Conservation (phyloP, 2,888 invertebrate species). For the Argyresthia goedartella region DNA sequence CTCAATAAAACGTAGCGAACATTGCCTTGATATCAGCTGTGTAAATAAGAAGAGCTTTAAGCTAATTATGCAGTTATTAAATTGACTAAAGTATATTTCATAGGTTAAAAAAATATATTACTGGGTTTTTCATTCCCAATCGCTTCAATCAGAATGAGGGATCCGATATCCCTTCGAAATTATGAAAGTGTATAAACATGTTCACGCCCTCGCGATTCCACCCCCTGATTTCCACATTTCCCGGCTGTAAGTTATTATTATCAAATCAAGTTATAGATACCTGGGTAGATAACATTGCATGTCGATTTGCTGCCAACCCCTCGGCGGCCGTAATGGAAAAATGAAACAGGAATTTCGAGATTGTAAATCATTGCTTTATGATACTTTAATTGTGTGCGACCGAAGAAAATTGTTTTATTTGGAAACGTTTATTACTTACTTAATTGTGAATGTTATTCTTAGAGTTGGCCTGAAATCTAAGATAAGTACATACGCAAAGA, state of each 20-base stretch:
- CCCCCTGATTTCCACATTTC: slow-evolving; percentile 56
- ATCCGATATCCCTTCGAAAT: slow-evolving; percentile 52
- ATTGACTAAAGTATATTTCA: not conserved
- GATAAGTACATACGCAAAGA: no score
- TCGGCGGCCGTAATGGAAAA: slow-evolving; percentile 43
- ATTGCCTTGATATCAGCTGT: no score
- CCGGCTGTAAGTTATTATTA: slow-evolving; percentile 62
- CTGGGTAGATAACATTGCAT: slow-evolving; percentile 53
- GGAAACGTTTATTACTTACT: not conserved
- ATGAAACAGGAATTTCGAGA: slow-evolving; percentile 42
- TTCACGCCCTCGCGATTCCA: slow-evolving; percentile 49
- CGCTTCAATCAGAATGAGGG: no score
- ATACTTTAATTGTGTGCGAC: slow-evolving; percentile 36
- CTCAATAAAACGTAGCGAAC: no score
- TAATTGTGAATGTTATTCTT: no score
- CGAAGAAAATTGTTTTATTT: slow-evolving; percentile 3
- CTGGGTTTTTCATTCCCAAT: not conserved
- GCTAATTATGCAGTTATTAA: not conserved
- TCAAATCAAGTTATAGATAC: slow-evolving; percentile 67
- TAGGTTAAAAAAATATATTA: not conserved
- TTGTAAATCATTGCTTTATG: slow-evolving; percentile 62
- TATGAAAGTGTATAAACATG: slow-evolving; percentile 71
- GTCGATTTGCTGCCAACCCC: slow-evolving; percentile 35
- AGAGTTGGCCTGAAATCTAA: no score
- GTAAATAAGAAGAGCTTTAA: slow-evolving; percentile 17